Base-by-base conservation (phyloP, 2,888 invertebrate genomes). In the Lasioglossum villosulum region DNA sequence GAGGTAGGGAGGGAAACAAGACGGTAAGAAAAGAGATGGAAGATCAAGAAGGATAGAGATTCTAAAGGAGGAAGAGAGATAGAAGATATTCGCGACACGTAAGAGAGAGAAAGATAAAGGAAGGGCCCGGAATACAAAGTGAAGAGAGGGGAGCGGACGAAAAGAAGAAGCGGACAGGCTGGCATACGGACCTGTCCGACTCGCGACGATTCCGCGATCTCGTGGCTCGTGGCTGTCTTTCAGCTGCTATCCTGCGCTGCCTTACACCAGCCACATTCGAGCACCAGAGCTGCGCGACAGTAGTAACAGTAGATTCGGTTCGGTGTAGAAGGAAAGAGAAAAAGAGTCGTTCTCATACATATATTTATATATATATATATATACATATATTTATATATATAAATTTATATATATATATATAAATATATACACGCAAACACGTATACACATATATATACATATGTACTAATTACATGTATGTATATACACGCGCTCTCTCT, bases 151-250 rank as follows among this genome's bases (percentile, higher is more conserved):
- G 80, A 66, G 75, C 45, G 79, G 66, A 77, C 23, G 39, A 73
- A 70, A 39, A 39, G 85, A 78, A 81, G 59, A 75, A 80, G 66
- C 82, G 80, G 75, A 74, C 72, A 74, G 78, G 59, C 83, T 80
- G 76, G 82, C 80, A 87, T 75, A 83, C 86, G 78, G 83, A 88
- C 86, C 82, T 90, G 87, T 89, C 81, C 87, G 80, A 88, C 84
- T 86, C 89, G 75, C 86, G 78, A 76, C 87, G 73, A 86, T 85
- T 90, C 83, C 83, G 48, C 84, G 86, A 82, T 88, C 86, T 82
- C 84, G 86, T 88, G 86, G 78, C 74, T 88, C 84, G 86, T 88
- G 86, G 78, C 75, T 89, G 80, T 75, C 74, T 88, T 91, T 90
- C 88, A 90, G 90, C 89, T 91, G 86, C 82, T 90, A 82, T 88